These are phyloP conservation scores for Hylaea fasciaria DNA, from an alignment of 2,888 invertebrate genomes.

Conservation along the genomic window DNA sequence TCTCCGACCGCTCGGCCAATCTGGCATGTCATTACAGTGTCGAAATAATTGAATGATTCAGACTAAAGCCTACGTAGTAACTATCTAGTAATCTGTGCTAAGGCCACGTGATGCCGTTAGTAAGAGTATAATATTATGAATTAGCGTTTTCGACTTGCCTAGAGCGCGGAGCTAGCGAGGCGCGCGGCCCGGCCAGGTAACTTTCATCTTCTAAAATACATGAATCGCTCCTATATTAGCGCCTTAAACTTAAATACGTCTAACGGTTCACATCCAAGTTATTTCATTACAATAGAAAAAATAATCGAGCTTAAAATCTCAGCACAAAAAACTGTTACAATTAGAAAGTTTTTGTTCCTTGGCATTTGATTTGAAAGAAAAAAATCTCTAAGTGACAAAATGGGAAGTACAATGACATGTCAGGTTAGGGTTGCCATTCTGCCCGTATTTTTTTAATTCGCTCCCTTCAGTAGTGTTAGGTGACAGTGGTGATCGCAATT, in stretches of 20 bases:
- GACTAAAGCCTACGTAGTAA: too few species aligned
- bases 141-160: too few species aligned
- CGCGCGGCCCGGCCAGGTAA: too few species aligned
- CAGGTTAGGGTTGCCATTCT: slow-evolving; percentile 75
- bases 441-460: slow-evolving; percentile 46
- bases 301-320: slow-evolving; percentile 81
- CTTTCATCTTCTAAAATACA: too few species aligned
- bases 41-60: too few species aligned
- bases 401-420: slow-evolving; percentile 79
- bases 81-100: too few species aligned
- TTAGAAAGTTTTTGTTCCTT: slow-evolving; percentile 81
- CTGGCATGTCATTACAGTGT: too few species aligned
- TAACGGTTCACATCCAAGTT: slow-evolving; percentile 59
- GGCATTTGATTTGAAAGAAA: slow-evolving; percentile 67
- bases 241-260: slow-evolving; percentile 29
- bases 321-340: slow-evolving; percentile 81
- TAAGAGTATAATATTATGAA: too few species aligned
- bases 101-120: too few species aligned
- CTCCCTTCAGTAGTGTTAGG: slow-evolving; percentile 75
- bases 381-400: slow-evolving; percentile 78
- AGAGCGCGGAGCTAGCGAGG: too few species aligned
- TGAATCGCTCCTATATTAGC: too few species aligned
- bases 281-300: slow-evolving; percentile 65
- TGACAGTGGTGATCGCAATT: slow-evolving; percentile 77
- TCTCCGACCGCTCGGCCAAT: too few species aligned